Conservation (phyloP, 2,797 vertebrate genomes). For the Tokudaia tokunoshimensis region DNA sequence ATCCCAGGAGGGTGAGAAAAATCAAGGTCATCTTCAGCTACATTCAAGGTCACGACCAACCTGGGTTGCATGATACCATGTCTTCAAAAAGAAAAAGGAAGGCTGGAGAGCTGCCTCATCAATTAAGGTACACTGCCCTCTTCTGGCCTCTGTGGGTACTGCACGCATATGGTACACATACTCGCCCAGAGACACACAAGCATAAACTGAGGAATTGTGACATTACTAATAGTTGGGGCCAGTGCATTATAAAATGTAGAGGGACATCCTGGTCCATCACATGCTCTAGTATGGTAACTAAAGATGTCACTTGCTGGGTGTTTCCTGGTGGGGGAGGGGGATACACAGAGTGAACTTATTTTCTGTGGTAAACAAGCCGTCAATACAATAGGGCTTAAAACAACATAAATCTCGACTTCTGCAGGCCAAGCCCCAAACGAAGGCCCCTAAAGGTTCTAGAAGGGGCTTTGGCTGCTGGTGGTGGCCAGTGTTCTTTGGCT, state of each 20-base stretch:
- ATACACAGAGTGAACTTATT: neutral
- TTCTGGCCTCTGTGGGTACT: neutral
- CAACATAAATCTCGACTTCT: neutral
- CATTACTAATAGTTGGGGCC: rapidly evolving
- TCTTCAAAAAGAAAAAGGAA: neutral
- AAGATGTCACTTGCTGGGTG: neutral
- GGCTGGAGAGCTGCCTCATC: neutral
- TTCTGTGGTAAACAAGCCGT: neutral
- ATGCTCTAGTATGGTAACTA: neutral
- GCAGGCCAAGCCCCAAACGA: neutral
- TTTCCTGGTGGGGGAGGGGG: neutral
- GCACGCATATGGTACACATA: neutral
- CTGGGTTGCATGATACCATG: neutral
- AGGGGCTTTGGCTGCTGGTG: neutral
- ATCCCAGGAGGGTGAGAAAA: neutral
- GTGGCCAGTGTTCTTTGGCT: neutral
- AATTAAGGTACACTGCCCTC: neutral
- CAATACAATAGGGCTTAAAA: neutral
- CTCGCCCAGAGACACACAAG: neutral
- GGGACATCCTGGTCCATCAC: neutral
- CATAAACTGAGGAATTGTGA: neutral
- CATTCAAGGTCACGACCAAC: neutral
- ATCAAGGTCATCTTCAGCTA: neutral
- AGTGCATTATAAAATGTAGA: rapidly evolving
- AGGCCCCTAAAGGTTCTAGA: neutral